These are phyloP conservation scores for Kryptolebias ocellatus DNA, from an alignment of 2,797 vertebrate genomes.

Conservation along the genomic window DNA sequence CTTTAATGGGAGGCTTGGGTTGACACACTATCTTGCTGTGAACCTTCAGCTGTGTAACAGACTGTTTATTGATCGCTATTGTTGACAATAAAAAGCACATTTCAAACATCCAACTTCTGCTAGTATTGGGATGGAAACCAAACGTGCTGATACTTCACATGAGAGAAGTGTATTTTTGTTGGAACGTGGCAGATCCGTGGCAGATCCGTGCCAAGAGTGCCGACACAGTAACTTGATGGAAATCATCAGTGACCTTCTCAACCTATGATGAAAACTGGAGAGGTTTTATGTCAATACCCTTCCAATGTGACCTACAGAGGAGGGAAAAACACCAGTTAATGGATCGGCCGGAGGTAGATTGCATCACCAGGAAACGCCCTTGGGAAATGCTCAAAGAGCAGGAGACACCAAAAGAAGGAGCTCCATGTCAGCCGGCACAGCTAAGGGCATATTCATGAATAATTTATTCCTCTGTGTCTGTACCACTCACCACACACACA, in stretches of 20 bases:
- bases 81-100: too few relatives aligned
- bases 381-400: conserved; percentile 57
- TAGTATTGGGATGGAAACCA: too few relatives aligned
- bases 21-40: background rate
- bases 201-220: too few relatives aligned
- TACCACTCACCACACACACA: conserved; percentile 20
- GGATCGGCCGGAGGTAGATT: conserved; percentile 50
- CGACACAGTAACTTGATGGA: background rate
- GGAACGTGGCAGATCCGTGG: too few relatives aligned
- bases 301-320: conserved; percentile 41
- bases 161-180: too few relatives aligned
- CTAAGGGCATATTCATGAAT: conserved; percentile 64
- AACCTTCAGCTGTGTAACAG: too few relatives aligned
- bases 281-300: conserved; percentile 34
- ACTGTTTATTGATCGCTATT: too few relatives aligned
- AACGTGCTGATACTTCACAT: too few relatives aligned
- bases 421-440: conserved; percentile 51
- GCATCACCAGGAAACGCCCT: conserved; percentile 61
- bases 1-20: background rate
- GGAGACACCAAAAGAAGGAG: conserved; percentile 62
- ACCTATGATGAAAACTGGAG: conserved; percentile 5
- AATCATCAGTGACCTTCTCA: conserved; percentile 1
- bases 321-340: conserved; percentile 44
- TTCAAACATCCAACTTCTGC: too few relatives aligned
- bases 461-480: conserved; percentile 59